Evolutionary conservation across 1,140 invertebrate genomes (phyloP), one percentile per base, ranked within the genome.

Genomic region (Oppia nitens): DNA sequence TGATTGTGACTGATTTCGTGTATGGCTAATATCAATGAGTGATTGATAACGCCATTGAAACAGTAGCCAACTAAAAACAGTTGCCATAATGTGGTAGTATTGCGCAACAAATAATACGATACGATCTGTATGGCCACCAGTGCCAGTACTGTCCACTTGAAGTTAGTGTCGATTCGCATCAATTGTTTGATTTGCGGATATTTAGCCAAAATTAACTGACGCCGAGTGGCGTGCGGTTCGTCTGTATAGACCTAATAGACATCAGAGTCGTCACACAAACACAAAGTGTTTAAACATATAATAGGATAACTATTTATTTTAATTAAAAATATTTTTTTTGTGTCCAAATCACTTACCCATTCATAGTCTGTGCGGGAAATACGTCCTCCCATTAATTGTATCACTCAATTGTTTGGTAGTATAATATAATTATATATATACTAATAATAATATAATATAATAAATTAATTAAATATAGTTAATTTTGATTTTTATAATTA

Each of bases 1-100:
- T 95, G 75, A 75, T 94, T 97, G 70, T 98, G 95, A 0, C 92
- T 79, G 61, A 98, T 93, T 78, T 98, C 95, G 73, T 98, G 95
- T 59, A 95, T 84, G 2, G 89, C 94, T 64, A 98, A 74, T 81
- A 92, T 93, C 26, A 98, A 76, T 0, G 91, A 89, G 74, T 98
- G 94, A 74, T 98, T 98, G 54, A 98, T 86, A 20, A 94, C 86
- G 40, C 93, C 93, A 17, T 92, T 91, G 71, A 95, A 87, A 68
- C 82, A 87, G 70, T 97, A 98, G 0, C 87, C 85, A 14, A 85
- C 65, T 2, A 93, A 47, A 4, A 91, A 64, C 4, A 87, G 69
- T 62, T 78, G 72, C 0, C 79, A 76, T 83, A 87, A 93, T 59
- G 79, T 82, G 65, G 83, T 47, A 26, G 65, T 75, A 68, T 87